Conservation (phyloP, 2,113 vertebrate species). For the Lagopus muta region DNA sequence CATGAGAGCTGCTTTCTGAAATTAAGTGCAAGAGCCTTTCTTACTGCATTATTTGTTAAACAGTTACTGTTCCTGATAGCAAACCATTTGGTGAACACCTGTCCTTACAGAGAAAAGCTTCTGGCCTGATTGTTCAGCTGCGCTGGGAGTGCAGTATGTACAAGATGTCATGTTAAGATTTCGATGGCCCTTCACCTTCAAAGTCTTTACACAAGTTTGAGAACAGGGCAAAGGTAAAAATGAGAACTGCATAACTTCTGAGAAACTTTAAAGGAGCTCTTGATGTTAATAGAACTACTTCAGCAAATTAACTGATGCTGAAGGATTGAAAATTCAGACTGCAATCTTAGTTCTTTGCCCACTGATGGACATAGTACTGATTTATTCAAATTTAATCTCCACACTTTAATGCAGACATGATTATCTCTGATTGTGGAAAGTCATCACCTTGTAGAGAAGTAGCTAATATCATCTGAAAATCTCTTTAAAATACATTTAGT, state of each 20-base stretch:
- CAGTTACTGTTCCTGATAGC: not conserved
- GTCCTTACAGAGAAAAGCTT: not conserved
- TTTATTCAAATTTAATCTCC: not conserved
- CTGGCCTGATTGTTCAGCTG: slow-evolving; percentile 3
- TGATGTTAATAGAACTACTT: not conserved
- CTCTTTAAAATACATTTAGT: not conserved
- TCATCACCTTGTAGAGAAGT: not conserved
- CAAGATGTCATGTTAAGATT: not conserved
- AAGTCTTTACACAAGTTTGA: not conserved
- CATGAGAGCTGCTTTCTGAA: not conserved
- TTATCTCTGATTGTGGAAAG: not conserved
- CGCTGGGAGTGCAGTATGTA: not conserved
- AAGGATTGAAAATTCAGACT: not conserved
- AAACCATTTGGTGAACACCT: not conserved
- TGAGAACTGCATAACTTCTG: not conserved
- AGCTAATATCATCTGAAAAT: not conserved
- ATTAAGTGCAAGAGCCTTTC: not conserved
- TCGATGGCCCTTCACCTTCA: not conserved
- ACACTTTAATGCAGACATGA: not conserved
- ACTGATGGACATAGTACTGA: not conserved
- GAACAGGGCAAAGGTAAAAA: not conserved
- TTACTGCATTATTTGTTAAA: not conserved
- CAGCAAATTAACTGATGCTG: not conserved
- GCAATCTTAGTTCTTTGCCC: not conserved
- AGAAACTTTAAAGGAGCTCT: not conserved